A percentile compares a stretch with the other conserved stretches of the same genome.
Evolutionary conservation across 1,140 invertebrate genomes (phyloP).

Genomic region (Patella vulgata): DNA sequence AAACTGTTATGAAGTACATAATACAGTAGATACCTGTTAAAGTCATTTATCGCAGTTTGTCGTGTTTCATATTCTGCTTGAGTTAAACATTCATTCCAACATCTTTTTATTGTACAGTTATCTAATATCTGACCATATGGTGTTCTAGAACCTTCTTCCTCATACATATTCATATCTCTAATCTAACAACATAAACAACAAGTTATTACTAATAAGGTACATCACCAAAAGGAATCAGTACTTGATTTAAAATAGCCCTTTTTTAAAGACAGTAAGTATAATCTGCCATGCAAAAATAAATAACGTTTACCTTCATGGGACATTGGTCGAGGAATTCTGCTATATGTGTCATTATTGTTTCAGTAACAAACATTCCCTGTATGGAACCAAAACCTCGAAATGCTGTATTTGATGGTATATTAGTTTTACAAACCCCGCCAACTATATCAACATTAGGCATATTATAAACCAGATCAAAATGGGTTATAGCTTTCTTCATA

Average conservation of each 20-base stretch:
- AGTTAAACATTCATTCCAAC: conserved; percentile 83
- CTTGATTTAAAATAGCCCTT: no score
- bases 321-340: conserved; percentile 44
- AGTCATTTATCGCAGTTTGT: conserved; percentile 46
- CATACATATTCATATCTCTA: conserved; percentile 81
- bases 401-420: conserved; percentile 66
- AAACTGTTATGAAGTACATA: not conserved
- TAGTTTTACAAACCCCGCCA: conserved; percentile 63
- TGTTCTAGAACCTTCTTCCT: conserved; percentile 81
- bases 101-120: conserved; percentile 80
- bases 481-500: conserved; percentile 44
- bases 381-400: conserved; percentile 67
- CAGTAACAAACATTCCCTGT: conserved; percentile 60
- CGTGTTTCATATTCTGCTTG: conserved; percentile 74
- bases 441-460: conserved; percentile 55
- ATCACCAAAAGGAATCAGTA: no score
- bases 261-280: not conserved
- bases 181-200: conserved; percentile 64
- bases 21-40: conserved; percentile 47
- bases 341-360: conserved; percentile 58
- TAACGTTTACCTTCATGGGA: conserved; percentile 41
- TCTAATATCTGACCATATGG: conserved; percentile 82
- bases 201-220: no score
- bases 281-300: no score
- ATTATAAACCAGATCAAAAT: conserved; percentile 56